These are phyloP conservation scores for Bos indicus DNA, from an alignment of 2,113 vertebrate species.

Conservation along the genomic window DNA sequence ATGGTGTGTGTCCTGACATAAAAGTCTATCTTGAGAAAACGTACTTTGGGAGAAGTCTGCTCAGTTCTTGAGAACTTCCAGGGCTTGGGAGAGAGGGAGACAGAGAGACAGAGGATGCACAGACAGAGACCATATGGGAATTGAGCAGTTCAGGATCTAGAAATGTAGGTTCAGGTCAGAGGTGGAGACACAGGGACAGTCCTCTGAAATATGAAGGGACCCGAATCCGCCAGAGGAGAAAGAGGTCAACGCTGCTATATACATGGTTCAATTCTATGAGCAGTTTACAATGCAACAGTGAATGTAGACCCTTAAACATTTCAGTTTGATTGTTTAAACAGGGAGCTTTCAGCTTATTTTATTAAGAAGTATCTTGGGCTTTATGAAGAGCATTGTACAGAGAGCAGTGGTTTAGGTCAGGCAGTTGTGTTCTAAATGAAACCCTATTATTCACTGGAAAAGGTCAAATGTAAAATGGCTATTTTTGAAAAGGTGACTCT, in stretches of 20 bases:
- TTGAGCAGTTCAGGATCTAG: background rate
- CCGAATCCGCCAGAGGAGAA: background rate
- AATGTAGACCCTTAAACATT: background rate
- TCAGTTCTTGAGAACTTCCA: background rate
- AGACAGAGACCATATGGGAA: background rate
- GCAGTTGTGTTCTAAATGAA: background rate
- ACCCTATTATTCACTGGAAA: background rate
- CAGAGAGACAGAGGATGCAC: background rate
- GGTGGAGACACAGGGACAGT: too few species aligned
- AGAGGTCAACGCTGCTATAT: background rate
- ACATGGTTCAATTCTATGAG: background rate
- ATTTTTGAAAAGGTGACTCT: background rate
- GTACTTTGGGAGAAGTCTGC: background rate
- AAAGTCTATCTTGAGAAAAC: background rate
- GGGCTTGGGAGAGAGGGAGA: background rate
- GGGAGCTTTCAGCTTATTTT: background rate
- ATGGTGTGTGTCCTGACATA: background rate
- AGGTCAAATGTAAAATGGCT: conserved; percentile 21
- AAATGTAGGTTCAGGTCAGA: background rate
- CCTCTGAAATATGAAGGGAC: background rate
- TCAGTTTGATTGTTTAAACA: background rate
- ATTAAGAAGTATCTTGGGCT: background rate
- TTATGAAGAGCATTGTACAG: background rate
- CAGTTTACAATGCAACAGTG: background rate
- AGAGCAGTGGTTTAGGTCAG: background rate